These are phyloP conservation scores for Sycobia sp. DNA, from an alignment of 1,140 invertebrate genomes.

Conservation along the genomic window DNA sequence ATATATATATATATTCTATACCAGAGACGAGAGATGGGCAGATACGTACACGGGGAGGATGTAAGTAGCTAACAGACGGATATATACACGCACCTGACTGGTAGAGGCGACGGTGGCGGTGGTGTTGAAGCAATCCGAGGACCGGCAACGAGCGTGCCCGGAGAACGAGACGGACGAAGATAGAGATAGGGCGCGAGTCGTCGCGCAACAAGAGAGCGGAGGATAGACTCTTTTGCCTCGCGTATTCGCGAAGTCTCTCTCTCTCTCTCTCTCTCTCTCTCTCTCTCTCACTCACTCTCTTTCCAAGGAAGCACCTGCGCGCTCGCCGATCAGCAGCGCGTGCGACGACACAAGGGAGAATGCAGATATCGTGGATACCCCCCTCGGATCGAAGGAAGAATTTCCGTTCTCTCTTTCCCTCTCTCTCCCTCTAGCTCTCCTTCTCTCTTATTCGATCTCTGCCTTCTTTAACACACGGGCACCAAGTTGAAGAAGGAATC, in stretches of 20 bases:
- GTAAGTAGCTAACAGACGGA: too few species aligned
- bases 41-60: too few species aligned
- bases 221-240: too few species aligned
- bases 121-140: too few species aligned
- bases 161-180: not conserved
- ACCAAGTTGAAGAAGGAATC: too few species aligned
- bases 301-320: conserved; percentile 41
- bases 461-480: too few species aligned
- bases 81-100: too few species aligned
- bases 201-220: not conserved
- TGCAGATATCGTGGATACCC: conserved; percentile 38
- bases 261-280: too few species aligned
- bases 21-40: too few species aligned
- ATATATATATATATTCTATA: too few species aligned
- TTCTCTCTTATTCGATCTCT: not conserved
- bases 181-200: not conserved
- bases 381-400: conserved; percentile 31
- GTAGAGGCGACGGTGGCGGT: not conserved
- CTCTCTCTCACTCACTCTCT: too few species aligned
- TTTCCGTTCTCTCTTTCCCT: conserved; percentile 33
- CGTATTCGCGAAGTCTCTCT: too few species aligned
- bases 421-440: conserved; percentile 1
- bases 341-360: conserved; percentile 32
- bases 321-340: conserved; percentile 20
- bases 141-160: not conserved